Evolutionary conservation across 1,140 invertebrate species (phyloP), one percentile per base, ranked within the genome.

Genomic region (Thaumatotibia leucotreta): DNA sequence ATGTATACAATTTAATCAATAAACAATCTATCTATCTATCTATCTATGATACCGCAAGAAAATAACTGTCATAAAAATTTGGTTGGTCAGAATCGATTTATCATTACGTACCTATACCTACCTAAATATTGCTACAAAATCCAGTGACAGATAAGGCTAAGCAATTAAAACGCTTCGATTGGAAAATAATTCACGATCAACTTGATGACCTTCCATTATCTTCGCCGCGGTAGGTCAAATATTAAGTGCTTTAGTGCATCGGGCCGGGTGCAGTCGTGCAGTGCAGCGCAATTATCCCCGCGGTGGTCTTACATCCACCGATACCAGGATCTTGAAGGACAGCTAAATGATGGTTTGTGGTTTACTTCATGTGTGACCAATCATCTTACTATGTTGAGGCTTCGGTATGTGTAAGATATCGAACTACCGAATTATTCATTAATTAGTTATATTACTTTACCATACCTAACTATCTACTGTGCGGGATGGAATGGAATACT

Each of bases 281-380:
- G 52, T 27, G 52, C 52, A 27, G 52, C n/a, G 52, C 52, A 58
- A 58, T 58, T 58, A 58, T 58, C 52, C n/a, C 52, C 52, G 52
- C 52, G 52, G 52, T 58, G 52, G 52, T 58, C 52, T 11, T n/a
- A 31, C 10, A 24, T 50, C 49, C 50, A 58, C 52, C 39, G 39
- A 45, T 45, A 20, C 17, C 39, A 45, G 39, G 17, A 17, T 20
- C 39, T 45, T 9, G 39, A 45, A 58, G 23, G 52, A 58, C 24
- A 58, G 52, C 2, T 27, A 58, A 58, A 58, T 31, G 52, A 58
- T 58, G 50, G 22, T 27, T 45, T 45, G 17, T 45, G 14, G 39
- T 45, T 45, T 39, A 14, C 11, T 17, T 17, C 14, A 45, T 5
- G 39, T n/a, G 14, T 39, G n/a, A n/a, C 14, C 5, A 17, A 45